phyloP scores from a whole-genome alignment of 2,113 vertebrate species.

The Cephalopholis sonnerati region DNA sequence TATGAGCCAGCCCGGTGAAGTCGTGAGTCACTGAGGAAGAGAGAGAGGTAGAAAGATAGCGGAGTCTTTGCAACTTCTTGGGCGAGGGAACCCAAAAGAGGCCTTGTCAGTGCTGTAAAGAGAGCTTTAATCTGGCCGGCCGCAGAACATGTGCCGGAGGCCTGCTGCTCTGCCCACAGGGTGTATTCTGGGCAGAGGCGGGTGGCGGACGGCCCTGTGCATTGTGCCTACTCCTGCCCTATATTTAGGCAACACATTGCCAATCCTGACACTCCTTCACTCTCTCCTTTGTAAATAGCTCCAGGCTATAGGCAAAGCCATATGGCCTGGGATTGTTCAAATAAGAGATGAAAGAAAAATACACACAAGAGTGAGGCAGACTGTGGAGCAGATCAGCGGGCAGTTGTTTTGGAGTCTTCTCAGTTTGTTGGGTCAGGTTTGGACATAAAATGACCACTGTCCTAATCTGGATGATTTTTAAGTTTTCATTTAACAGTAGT shows the following conservation, averaged over 20 bases:
- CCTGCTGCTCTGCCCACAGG: constrained; percentile 83
- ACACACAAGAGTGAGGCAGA: background rate
- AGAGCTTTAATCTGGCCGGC: constrained; percentile 86
- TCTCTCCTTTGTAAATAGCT: constrained; percentile 79
- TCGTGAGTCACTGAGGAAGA: constrained; percentile 54
- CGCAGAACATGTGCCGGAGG: constrained; percentile 85
- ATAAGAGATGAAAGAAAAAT: constrained; percentile 54
- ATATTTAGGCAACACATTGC: constrained; percentile 80
- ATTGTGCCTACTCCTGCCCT: constrained; percentile 84
- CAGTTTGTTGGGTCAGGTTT: constrained; percentile 1
- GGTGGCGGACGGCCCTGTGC: constrained; percentile 75
- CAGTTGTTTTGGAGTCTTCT: background rate
- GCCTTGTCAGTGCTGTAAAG: constrained; percentile 85
- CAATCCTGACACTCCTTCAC: constrained; percentile 75
- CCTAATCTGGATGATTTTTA: background rate
- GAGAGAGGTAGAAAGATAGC: constrained; percentile 57
- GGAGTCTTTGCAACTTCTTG: constrained; percentile 84
- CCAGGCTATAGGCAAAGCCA: constrained; percentile 59
- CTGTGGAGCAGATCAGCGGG: background rate
- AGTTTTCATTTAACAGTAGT: background rate
- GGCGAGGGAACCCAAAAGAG: constrained; percentile 81
- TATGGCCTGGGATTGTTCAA: constrained; percentile 65
- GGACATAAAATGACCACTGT: background rate
- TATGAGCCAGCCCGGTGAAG: constrained; percentile 62
- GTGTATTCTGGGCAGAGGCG: constrained; percentile 83